A percentile compares a stretch with the other conserved stretches of the same genome.
phyloP scores from a whole-genome alignment of 2,797 vertebrate genomes.

The Emys orbicularis region DNA sequence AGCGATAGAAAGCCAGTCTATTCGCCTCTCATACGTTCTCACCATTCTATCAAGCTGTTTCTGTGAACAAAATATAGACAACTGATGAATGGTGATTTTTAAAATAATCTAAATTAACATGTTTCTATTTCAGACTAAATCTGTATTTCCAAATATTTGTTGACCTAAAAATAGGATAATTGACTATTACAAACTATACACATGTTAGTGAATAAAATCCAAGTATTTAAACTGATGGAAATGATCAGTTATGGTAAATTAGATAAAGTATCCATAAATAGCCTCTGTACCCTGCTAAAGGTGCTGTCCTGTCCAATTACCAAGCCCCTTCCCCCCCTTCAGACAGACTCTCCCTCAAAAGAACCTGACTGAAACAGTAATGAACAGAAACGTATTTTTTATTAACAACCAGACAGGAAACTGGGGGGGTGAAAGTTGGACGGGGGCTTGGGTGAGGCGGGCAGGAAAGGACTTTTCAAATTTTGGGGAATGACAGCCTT shows the following conservation, averaged over 20 bases:
- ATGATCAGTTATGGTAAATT: not conserved
- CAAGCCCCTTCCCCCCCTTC: too few relatives aligned
- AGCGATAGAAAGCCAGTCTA: conserved; percentile 81
- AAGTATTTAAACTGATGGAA: not conserved
- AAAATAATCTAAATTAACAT: not conserved
- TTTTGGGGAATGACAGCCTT: too few relatives aligned
- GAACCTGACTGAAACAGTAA: too few relatives aligned
- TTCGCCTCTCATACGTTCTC: conserved; percentile 76
- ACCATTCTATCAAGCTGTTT: conserved; percentile 78
- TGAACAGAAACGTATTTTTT: too few relatives aligned
- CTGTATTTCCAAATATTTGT: not conserved
- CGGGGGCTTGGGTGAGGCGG: too few relatives aligned
- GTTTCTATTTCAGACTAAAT: not conserved
- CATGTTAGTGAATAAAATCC: not conserved
- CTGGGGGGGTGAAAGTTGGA: too few relatives aligned
- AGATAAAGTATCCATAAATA: too few relatives aligned
- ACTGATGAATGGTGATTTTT: not conserved
- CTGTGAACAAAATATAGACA: conserved; percentile 66
- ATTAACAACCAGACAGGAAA: too few relatives aligned
- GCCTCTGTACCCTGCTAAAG: too few relatives aligned
- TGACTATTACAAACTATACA: not conserved
- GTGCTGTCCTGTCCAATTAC: too few relatives aligned
- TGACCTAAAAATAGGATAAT: not conserved
- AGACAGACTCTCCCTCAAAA: too few relatives aligned
- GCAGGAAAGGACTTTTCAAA: too few relatives aligned